Evolutionary conservation across 1,140 invertebrate genomes (phyloP), one percentile per base, ranked within the genome.

Genomic region (Cherax destructor): DNA sequence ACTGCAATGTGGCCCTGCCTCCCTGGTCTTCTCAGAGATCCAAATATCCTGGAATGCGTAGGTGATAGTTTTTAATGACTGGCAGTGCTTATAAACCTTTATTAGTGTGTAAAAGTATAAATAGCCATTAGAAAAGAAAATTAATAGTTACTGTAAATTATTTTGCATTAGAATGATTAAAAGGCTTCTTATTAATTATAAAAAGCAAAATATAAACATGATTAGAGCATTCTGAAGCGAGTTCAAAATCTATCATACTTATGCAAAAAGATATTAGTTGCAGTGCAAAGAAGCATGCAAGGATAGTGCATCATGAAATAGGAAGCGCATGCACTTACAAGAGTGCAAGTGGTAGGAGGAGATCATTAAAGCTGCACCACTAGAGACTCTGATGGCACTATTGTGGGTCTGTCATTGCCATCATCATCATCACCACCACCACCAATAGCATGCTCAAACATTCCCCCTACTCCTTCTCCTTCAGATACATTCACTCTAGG

Each of bases 301-400:
- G 24, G 49, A 74, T 50, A 56, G 50, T 50, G 77, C 3, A 72
- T n/a, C 9, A 41, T 30, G n/a, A 52, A 52, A 65, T 72, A 85
- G 83, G 83, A 83, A 72, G 56, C 13, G 61, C 81, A 85, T 91
- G 89, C 83, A 83, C 88, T 84, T 84, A 84, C 89, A 80, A 50
- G 50, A 13, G 56, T 69, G 76, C 30, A 74, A 21, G 9, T 50
- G 21, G 49, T 47, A 56, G 77, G 4, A 65, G 65, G 49, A 49
- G 80, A 21, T 79, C 16, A 50, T 30, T 85, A 91, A 50, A 91
- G 89, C 30, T 91, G 83, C n/a, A 91, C 83, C 83, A 91, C 89
- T 72, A 91, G 59, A 78, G 89, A 91, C 89, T 91, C 80, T 7
- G 89, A 91, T n/a, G 89, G 89, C 21, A 85, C 89, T 52, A 91